A percentile compares a stretch with the other conserved stretches of the same genome.
Conservation (phyloP, 2,888 invertebrate species). For the Ceratothoa steindachneri region DNA sequence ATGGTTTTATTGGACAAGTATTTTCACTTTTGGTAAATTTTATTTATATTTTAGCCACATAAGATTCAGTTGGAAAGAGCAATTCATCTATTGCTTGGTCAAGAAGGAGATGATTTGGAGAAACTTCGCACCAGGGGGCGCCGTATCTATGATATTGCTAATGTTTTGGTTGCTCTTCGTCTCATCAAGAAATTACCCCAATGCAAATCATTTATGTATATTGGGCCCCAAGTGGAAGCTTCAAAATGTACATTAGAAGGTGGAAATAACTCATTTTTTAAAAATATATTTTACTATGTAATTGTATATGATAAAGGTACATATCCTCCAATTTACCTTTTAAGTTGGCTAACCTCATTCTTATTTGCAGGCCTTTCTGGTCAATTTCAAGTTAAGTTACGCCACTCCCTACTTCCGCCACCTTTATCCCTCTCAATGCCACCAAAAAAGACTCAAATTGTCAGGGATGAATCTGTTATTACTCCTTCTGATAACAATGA, state of each 20-base stretch:
- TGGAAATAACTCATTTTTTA: background rate
- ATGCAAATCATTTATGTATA: slow-evolving; percentile 63
- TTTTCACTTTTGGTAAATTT: too few species aligned
- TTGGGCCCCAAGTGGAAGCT: slow-evolving; percentile 57
- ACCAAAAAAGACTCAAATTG: background rate
- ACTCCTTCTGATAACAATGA: background rate
- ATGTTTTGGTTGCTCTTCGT: slow-evolving; percentile 69
- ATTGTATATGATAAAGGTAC: too few species aligned
- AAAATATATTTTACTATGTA: background rate
- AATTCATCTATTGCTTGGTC: slow-evolving; percentile 57
- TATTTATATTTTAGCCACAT: slow-evolving; percentile 58
- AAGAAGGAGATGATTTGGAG: slow-evolving; percentile 48
- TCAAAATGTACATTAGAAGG: slow-evolving; percentile 29
- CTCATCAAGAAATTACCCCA: slow-evolving; percentile 66
- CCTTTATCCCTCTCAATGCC: background rate
- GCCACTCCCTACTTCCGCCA: background rate
- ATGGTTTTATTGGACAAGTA: too few species aligned
- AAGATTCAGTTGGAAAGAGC: slow-evolving; percentile 62
- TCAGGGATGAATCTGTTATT: background rate
- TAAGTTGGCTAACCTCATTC: too few species aligned
- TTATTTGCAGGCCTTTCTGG: background rate
- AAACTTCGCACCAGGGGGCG: slow-evolving; percentile 66
- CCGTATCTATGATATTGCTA: slow-evolving; percentile 72
- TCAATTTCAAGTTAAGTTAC: background rate
- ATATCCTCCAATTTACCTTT: too few species aligned